A percentile compares a stretch with the other conserved stretches of the same genome.
These are phyloP conservation scores for Sinhomidia bicolor DNA, from an alignment of 2,888 invertebrate genomes.

Conservation along the genomic window DNA sequence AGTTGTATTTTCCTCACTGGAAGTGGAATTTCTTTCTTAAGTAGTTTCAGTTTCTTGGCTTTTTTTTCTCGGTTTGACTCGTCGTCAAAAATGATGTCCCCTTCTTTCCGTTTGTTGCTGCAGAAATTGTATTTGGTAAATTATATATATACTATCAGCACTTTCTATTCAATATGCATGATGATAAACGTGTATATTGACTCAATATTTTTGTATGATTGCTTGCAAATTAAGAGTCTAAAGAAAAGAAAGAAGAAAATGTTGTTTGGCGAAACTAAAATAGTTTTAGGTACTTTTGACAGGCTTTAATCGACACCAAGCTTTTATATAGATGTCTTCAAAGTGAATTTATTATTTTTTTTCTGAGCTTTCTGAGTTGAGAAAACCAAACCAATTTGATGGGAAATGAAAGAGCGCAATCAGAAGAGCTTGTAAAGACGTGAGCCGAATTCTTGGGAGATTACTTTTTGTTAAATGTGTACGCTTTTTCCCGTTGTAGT, in stretches of 20 bases:
- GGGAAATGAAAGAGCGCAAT: not conserved
- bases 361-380: not conserved
- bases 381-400: not conserved
- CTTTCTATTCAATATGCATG: no score
- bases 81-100: not conserved
- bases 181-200: not conserved
- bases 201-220: not conserved
- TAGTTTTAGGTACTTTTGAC: not conserved
- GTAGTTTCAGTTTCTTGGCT: not conserved
- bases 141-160: not conserved
- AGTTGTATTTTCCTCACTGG: slow-evolving; percentile 52
- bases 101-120: slow-evolving; percentile 1
- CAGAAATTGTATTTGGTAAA: not conserved
- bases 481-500: no score
- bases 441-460: not conserved
- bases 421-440: not conserved
- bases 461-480: no score
- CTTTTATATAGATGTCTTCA: not conserved
- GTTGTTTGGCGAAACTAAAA: not conserved
- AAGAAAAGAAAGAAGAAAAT: no score
- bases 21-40: slow-evolving; percentile 34
- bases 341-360: not conserved
- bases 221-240: not conserved
- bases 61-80: not conserved
- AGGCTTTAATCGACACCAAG: not conserved